Percentiles rank a stretch among this genome's conserved stretches.
phyloP scores from a whole-genome alignment of 2,797 vertebrate genomes.

The Lagocephalus sceleratus region DNA sequence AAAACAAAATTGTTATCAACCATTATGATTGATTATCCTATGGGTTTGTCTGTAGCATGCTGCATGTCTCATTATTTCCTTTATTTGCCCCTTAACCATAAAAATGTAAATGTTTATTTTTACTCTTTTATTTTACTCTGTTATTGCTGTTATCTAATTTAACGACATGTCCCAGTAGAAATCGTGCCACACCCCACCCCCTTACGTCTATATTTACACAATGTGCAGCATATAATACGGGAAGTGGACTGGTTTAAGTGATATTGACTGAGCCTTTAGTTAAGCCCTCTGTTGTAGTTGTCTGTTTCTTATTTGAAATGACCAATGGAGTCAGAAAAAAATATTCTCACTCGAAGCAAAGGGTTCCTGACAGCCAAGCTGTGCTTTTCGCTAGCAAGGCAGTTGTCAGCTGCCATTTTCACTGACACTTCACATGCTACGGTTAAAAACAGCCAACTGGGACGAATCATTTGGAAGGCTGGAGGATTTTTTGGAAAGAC shows the following conservation, averaged over 20 bases:
- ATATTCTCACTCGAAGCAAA: constrained; percentile 52
- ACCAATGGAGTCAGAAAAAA: constrained; percentile 49
- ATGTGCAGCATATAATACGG: constrained; percentile 9
- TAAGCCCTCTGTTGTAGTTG: constrained; percentile 51
- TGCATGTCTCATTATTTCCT: neutral
- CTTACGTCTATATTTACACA: constrained; percentile 13
- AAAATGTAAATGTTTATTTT: too few relatives aligned
- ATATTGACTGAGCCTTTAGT: constrained; percentile 53
- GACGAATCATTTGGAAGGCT: constrained; percentile 34
- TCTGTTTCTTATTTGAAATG: constrained; percentile 59
- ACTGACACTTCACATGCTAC: constrained; percentile 46
- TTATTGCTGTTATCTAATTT: too few relatives aligned
- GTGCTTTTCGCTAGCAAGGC: constrained; percentile 52
- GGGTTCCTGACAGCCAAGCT: constrained; percentile 57
- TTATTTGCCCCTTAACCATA: too few relatives aligned
- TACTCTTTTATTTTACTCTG: too few relatives aligned
- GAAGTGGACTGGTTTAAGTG: constrained; percentile 47
- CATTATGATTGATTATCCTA: neutral
- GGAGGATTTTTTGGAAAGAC: constrained; percentile 39
- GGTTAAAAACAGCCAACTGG: constrained; percentile 44
- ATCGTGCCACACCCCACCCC: neutral
- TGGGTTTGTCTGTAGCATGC: neutral
- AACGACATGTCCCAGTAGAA: too few relatives aligned
- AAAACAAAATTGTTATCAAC: neutral
- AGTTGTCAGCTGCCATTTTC: constrained; percentile 58